A percentile compares a stretch with the other conserved stretches of the same genome.
Conservation (phyloP, 2,113 vertebrate species). For the Phodopus roborovskii region DNA sequence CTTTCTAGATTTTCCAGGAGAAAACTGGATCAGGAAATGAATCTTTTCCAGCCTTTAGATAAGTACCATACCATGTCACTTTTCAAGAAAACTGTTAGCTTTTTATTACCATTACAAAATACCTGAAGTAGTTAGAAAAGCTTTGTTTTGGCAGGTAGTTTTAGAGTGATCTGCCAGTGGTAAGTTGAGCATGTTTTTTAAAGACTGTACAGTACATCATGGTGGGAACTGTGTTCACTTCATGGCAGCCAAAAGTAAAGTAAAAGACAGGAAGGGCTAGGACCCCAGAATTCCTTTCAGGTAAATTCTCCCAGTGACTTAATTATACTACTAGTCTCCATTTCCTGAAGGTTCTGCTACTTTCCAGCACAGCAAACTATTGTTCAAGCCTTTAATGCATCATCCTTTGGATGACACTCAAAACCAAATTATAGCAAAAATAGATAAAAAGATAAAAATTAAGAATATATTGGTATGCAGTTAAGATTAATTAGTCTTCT, state of each 20-base stretch:
- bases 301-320: not conserved
- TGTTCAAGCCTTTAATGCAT: not conserved
- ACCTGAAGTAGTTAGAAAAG: not conserved
- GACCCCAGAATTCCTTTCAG: not conserved
- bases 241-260: not conserved
- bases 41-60: not conserved
- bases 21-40: not conserved
- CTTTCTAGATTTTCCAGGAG: not conserved
- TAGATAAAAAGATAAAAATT: constrained; percentile 21
- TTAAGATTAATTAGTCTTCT: not conserved
- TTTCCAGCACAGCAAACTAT: not conserved
- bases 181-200: not conserved
- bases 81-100: not conserved
- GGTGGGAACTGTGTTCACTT: not conserved
- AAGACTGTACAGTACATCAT: not conserved
- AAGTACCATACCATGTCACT: not conserved
- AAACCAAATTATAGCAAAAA: not conserved
- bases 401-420: not conserved
- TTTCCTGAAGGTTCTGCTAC: not conserved
- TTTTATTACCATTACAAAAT: not conserved
- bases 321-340: not conserved
- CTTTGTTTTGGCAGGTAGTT: not conserved
- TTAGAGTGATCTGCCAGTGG: not conserved
- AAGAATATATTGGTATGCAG: not conserved
- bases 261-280: not conserved